These are phyloP conservation scores for Agelastica alni DNA, from an alignment of 2,888 invertebrate genomes.

Conservation along the genomic window DNA sequence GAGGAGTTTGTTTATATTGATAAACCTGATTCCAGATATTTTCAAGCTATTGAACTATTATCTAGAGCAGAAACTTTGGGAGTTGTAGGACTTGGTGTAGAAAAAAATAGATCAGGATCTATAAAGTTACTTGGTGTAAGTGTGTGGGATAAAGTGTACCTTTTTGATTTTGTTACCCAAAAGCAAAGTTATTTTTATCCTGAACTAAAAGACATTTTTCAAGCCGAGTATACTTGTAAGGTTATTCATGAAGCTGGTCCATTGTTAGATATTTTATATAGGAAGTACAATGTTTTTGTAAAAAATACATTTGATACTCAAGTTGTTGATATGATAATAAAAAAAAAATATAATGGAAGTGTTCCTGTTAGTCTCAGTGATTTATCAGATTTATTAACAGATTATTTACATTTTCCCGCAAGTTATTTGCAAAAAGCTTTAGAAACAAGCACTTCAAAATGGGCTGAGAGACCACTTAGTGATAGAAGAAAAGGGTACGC, in stretches of 20 bases:
- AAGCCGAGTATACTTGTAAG: slow-evolving; percentile 36
- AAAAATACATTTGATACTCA: slow-evolving; percentile 38
- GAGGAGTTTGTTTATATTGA: slow-evolving; percentile 32
- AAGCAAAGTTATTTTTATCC: slow-evolving; percentile 33
- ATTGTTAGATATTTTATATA: slow-evolving; percentile 35
- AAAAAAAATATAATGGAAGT: slow-evolving; percentile 33
- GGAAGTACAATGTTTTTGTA: slow-evolving; percentile 34
- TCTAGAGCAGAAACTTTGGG: slow-evolving; percentile 36
- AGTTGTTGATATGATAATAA: slow-evolving; percentile 37
- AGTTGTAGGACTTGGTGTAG: slow-evolving; percentile 33
- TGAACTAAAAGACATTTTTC: slow-evolving; percentile 38
- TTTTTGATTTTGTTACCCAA: slow-evolving; percentile 35
- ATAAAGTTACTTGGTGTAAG: slow-evolving; percentile 32
- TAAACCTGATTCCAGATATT: slow-evolving; percentile 36
- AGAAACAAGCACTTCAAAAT: slow-evolving; percentile 29
- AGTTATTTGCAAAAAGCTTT: slow-evolving; percentile 33
- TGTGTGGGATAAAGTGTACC: slow-evolving; percentile 38
- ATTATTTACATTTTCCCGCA: slow-evolving; percentile 37
- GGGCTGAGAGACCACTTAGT: slow-evolving; percentile 35
- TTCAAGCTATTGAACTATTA: slow-evolving; percentile 34
- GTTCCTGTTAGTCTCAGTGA: slow-evolving; percentile 19
- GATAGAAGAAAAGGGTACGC: slow-evolving; percentile 35
- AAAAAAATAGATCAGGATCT: slow-evolving; percentile 25
- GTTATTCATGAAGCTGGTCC: slow-evolving; percentile 39
- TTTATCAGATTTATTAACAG: slow-evolving; percentile 36